Evolutionary conservation across 2,797 vertebrate genomes (phyloP), one percentile per base, ranked within the genome.

Genomic region (Scarus forsteni): DNA sequence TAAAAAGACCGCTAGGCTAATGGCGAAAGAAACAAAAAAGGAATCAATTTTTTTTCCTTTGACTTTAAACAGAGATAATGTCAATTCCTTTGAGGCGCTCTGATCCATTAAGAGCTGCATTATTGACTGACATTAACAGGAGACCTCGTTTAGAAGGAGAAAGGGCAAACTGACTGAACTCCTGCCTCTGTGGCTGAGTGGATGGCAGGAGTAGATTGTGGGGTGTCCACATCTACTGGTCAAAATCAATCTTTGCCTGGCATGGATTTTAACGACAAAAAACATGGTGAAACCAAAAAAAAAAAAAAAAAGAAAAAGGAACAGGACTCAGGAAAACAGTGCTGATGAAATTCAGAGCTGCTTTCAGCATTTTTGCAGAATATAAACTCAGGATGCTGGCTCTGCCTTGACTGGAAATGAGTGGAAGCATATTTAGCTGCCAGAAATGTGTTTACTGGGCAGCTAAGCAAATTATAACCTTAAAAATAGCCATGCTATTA

Each of bases 91-190:
- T 88, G 77, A 84, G 89, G 81, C 51, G 58, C 88, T 92, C 85
- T 92, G 90, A 94, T 93, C 88, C 84, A 92, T 92, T 92, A 92
- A 90, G 89, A 62, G 46, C 73, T 86, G 83, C 83, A 90, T 92
- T 93, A 94, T 93, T 94, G 93, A 94, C 90, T 89, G 82, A 88
- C 80, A 90, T 91, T 93, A 93, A 89, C 85, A 75, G 82, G 77
- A 53, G 69, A 46, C 45, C 75, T 90, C 70, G 73, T 90, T 91
- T 80, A 80, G 80, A 86, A 80, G 87, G 81, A 84, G 73, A 78
- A 83, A 78, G 58, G 46, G 58, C 67, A 39, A 44, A 19, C 67
- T 43, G 62, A 54, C 38, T 39, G 39, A 42, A 43, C 77, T 72
- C 19, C 58, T 59, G 44, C 35, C 46, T 79, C 19, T 71, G 18